phyloP scores from a whole-genome alignment of 2,888 invertebrate species.

The Lacanobia oleracea region DNA sequence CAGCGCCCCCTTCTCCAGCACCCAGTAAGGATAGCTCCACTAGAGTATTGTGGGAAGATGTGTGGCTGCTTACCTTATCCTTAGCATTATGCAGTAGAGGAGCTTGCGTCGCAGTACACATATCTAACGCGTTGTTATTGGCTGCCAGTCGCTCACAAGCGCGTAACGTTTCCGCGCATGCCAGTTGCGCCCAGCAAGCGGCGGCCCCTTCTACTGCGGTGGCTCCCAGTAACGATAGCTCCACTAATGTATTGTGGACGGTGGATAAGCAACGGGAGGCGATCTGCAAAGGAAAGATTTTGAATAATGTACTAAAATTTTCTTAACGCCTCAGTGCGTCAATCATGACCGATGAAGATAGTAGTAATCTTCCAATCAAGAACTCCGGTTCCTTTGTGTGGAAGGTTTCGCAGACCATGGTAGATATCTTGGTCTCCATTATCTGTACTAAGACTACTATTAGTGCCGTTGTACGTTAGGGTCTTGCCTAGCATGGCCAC shows the following conservation, averaged over 20 bases:
- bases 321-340: no score
- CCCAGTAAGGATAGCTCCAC: slow-evolving; percentile 95
- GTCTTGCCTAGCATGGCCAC: no score
- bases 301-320: neutral
- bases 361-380: no score
- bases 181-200: slow-evolving; percentile 98
- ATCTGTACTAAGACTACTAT: no score
- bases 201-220: slow-evolving; percentile 95
- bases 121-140: slow-evolving; percentile 92
- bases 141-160: slow-evolving; percentile 93
- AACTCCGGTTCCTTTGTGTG: no score
- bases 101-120: slow-evolving; percentile 96
- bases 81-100: slow-evolving; percentile 93
- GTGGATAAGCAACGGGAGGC: slow-evolving; percentile 97
- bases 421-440: no score
- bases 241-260: slow-evolving; percentile 96
- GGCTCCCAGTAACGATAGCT: slow-evolving; percentile 95
- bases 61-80: slow-evolving; percentile 92
- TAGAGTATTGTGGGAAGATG: slow-evolving; percentile 95
- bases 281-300: slow-evolving; percentile 87
- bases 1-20: slow-evolving; percentile 95
- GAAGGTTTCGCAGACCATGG: no score
- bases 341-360: neutral
- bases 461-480: no score
- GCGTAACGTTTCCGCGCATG: slow-evolving; percentile 96